Evolutionary conservation across 1,140 invertebrate species (phyloP).

Genomic region (Bombyx mori): ASM3026992v2 NC_085129.1:21011501-21012000

Average conservation of each 20-base stretch:
- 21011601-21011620: slow-evolving; percentile 26
- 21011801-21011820: not conserved
- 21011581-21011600: slow-evolving; percentile 31
- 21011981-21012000: no score
- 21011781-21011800: not conserved
- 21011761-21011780: not conserved
- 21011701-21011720: slow-evolving; percentile 25
- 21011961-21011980: no score
- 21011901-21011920: no score
- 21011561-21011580: slow-evolving; percentile 50
- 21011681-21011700: slow-evolving; percentile 26
- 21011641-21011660: slow-evolving; percentile 47
- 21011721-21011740: not conserved
- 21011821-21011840: not conserved
- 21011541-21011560: slow-evolving; percentile 32
- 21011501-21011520: slow-evolving; percentile 41
- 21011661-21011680: slow-evolving; percentile 20
- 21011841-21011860: no score
- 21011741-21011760: not conserved
- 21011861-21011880: no score
- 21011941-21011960: no score
- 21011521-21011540: slow-evolving; percentile 17
- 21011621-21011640: slow-evolving; percentile 37
- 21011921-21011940: no score
- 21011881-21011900: no score